Evolutionary conservation across 2,113 vertebrate species (phyloP).

Genomic region (Lynx canadensis): DNA sequence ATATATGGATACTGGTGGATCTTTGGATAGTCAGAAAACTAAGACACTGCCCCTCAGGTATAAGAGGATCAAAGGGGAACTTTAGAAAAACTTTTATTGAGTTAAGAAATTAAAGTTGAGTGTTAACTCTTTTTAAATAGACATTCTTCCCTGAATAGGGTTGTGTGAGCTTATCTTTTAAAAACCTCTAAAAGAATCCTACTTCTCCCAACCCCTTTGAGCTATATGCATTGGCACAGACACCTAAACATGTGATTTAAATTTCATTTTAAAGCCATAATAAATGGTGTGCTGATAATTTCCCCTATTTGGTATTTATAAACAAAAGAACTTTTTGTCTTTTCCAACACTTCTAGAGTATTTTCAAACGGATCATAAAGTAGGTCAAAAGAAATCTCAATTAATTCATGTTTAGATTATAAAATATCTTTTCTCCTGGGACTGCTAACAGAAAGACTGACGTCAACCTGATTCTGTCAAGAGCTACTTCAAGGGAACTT

Average conservation of each 20-base stretch:
- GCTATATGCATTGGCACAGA: background rate
- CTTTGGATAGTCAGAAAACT: slow-evolving; percentile 5
- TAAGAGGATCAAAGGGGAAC: background rate
- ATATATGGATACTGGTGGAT: background rate
- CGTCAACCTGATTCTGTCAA: background rate
- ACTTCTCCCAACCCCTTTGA: background rate
- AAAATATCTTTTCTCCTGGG: background rate
- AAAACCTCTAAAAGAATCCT: background rate
- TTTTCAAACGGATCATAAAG: background rate
- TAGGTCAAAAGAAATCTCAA: background rate
- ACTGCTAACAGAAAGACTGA: background rate
- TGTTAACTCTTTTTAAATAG: background rate
- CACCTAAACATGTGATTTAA: background rate
- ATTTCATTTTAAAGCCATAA: background rate
- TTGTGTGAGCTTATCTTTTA: slow-evolving; percentile 28
- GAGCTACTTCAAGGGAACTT: background rate
- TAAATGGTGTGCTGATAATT: background rate
- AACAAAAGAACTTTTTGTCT: background rate
- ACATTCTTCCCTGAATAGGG: background rate
- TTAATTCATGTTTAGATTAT: background rate
- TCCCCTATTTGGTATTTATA: background rate
- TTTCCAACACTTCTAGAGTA: background rate
- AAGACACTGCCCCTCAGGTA: background rate
- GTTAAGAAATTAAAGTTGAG: slow-evolving; percentile 10
- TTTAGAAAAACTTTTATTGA: background rate